Evolutionary conservation across 1,140 invertebrate genomes (phyloP), one percentile per base, ranked within the genome.

Genomic region (Drosophila repleta): DNA sequence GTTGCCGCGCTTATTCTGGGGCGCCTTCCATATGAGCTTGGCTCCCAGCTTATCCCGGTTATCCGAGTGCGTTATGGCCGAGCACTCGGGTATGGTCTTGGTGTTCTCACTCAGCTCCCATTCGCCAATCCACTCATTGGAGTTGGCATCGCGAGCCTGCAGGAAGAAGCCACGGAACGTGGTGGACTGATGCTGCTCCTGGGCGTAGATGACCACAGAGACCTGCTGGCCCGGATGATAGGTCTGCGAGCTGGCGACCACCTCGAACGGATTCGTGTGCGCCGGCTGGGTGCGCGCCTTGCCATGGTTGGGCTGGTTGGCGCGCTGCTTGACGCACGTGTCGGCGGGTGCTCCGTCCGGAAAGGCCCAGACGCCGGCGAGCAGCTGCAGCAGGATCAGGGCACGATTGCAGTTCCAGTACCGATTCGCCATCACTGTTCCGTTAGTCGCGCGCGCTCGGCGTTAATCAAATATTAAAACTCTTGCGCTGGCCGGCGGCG

Each of bases 301-400:
- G 26, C 95, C 95, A 73, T 96, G 96, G 90, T 96, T 95, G 0
- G 95, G 96, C 76, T 95, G 94, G 92, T 96, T 96, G 0, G 94
- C 93, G 20, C 93, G 92, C 18, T 94, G 93, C 79, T 96, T 96
- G 0, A 96, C 95, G 81, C 96, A 96, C 18, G 95, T 94, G 85
- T 96, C 96, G 8, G 96, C 94, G 0, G 96, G 96, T 4, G 95
- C 95, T 8, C 96, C 96, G 76, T 96, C 95, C 0, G 95, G 96
- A 78, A 96, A 96, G 29, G 88, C 93, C 10, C 51, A 20, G 21
- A 49, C 48, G 35, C 41, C 17, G 15, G 46, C 56, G 17, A 46
- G 18, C 43, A 46, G 6, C 18, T 52, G 52, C n/a, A 71, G 11
- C 0, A 87, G 35, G 2, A 73, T 29, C 29, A 45, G 26, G 4